A percentile compares a stretch with the other conserved stretches of the same genome.
phyloP scores from a whole-genome alignment of 2,113 vertebrate species.

The Aleadryas rufinucha region DNA sequence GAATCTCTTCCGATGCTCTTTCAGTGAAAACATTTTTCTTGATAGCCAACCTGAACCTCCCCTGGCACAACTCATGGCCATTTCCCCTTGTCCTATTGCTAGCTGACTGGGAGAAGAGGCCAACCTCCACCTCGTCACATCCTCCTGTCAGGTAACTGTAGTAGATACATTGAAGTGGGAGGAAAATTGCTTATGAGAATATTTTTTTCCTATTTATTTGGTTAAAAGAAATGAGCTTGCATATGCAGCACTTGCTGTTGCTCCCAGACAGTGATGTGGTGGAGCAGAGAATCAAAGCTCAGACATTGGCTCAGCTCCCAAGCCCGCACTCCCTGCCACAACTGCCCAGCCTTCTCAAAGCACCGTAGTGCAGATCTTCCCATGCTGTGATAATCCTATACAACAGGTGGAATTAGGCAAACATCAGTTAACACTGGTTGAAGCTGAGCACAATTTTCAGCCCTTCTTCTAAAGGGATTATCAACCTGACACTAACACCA shows the following conservation, averaged over 20 bases:
- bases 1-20: background rate
- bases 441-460: background rate
- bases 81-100: background rate
- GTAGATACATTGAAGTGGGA: background rate
- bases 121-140: rapidly evolving
- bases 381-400: background rate
- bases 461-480: background rate
- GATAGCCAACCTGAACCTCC: background rate
- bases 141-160: background rate
- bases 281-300: background rate
- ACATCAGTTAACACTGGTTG: background rate
- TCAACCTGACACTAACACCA: background rate
- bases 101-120: background rate
- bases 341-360: background rate
- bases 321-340: background rate
- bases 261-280: background rate
- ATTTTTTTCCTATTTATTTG: background rate
- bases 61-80: background rate
- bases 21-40: background rate
- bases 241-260: background rate
- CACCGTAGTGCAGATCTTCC: background rate
- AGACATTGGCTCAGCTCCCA: background rate
- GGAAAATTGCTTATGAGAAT: background rate
- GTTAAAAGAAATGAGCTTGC: background rate
- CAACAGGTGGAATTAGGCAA: background rate